Base-by-base conservation (phyloP, 2,113 vertebrate species). In the Odontesthes bonariensis region DNA sequence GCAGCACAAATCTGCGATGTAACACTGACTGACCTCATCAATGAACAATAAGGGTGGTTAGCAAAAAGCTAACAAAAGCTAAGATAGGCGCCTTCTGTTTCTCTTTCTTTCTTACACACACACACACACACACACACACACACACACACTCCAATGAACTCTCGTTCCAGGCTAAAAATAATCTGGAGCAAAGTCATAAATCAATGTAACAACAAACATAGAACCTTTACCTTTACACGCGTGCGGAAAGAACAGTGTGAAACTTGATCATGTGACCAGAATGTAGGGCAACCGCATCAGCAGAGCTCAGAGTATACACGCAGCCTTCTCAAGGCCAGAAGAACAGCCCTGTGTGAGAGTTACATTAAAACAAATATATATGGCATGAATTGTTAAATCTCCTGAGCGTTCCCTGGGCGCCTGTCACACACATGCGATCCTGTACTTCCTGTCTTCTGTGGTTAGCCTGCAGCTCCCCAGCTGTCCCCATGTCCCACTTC, bases 401-500 rank as follows among this genome's bases (percentile, higher is more conserved):
- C 77, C 23, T 23, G 68, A 61, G 62, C 35, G 32, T 77, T 65
- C 44, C 7, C 71, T 40, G 42, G 49, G 68, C n/a, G 76, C 82
- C 81, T 88, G 88, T 86, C 74, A 33, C 23, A 16, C 89, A 88
- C 72, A 84, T 86, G 83, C 61, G 81, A 75, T 9, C 69, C 32
- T 8, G 10, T 56, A 55, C 49, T 77, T 76, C 47, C 68, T 8
- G 23, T 80, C 68, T 68, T 40, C 61, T 71, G 69, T 59, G 57
- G 63, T 78, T 62, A 19, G 74, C 74, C 64, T 53, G 22, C 75
- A 82, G 81, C 70, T 31, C 74, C 60, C 70, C 84, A 82, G 73
- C 84, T 88, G 86, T 83, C 84, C 73, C 64, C 42, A 20, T 61
- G 82, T 88, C 86, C 86, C 83, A 75, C 31, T 88, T 85, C 66